phyloP scores from a whole-genome alignment of 64 coral and sea anemone genomes.

The Pocillopora verrucosa region DNA sequence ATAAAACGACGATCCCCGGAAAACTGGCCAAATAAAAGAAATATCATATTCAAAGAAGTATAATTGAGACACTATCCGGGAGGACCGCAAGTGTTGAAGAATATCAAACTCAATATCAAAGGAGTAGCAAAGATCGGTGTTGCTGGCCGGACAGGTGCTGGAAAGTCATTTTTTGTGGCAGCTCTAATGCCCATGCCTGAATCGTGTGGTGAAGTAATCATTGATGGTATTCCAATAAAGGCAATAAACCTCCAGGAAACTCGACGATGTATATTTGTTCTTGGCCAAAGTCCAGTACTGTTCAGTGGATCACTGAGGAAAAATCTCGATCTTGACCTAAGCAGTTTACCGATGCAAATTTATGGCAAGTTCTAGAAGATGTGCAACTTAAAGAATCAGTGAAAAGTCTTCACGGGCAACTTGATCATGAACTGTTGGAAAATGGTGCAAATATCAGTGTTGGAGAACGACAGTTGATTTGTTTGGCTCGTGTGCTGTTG shows the following conservation, averaged over 20 bases:
- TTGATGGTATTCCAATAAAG: neutral
- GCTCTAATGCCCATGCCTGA: too few relatives aligned
- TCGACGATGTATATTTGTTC: neutral
- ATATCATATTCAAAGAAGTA: neutral
- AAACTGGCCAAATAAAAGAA: neutral
- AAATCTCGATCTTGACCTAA: too few relatives aligned
- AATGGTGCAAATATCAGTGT: slow-evolving; percentile 26
- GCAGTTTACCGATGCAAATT: too few relatives aligned
- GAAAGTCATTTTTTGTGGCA: too few relatives aligned
- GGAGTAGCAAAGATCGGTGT: neutral
- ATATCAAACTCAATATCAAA: neutral
- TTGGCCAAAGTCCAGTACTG: too few relatives aligned
- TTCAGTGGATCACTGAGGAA: too few relatives aligned
- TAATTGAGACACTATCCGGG: neutral
- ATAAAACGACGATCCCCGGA: neutral
- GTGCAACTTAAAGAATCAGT: too few relatives aligned
- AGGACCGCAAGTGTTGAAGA: neutral
- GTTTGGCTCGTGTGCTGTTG: neutral
- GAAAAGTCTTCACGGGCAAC: too few relatives aligned
- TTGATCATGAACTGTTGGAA: neutral
- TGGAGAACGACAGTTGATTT: slow-evolving; percentile 51
- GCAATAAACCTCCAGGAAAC: neutral
- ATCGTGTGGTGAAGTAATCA: neutral
- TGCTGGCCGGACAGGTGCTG: too few relatives aligned
- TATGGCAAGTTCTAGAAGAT: too few relatives aligned